Percentiles rank a stretch among this genome's conserved stretches.
phyloP scores from a whole-genome alignment of 1,140 invertebrate genomes.

The Metaphire vulgaris region DNA sequence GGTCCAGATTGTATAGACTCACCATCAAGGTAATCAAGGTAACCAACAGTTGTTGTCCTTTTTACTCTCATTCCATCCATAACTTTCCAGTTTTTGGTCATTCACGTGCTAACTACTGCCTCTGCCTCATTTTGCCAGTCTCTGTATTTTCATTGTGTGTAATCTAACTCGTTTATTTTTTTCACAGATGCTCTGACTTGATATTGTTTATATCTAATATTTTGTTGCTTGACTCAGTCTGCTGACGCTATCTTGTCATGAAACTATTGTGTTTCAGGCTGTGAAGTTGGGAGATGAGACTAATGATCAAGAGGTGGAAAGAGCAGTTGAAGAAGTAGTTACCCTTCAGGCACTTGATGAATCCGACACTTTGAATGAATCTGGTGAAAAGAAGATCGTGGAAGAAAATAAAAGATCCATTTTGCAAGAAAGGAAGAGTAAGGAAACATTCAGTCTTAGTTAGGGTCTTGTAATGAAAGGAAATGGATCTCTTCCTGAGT shows the following conservation, averaged over 20 bases:
- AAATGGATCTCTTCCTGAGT: too few species aligned
- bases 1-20: too few species aligned
- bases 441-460: background rate
- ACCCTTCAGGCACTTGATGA: background rate
- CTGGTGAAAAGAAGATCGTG: background rate
- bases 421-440: background rate
- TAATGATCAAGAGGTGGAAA: background rate
- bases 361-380: slow-evolving; percentile 5
- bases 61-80: too few species aligned
- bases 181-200: background rate
- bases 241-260: too few species aligned
- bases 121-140: background rate
- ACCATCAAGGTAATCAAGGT: too few species aligned
- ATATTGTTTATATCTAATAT: background rate
- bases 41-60: too few species aligned
- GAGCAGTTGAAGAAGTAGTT: background rate
- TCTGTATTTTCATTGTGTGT: background rate
- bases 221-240: background rate
- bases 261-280: background rate
- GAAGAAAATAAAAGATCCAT: background rate
- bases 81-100: too few species aligned
- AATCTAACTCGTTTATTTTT: background rate
- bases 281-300: background rate
- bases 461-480: too few species aligned
- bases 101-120: too few species aligned